phyloP scores from a whole-genome alignment of 2,113 vertebrate species.

The Otus sunia region DNA sequence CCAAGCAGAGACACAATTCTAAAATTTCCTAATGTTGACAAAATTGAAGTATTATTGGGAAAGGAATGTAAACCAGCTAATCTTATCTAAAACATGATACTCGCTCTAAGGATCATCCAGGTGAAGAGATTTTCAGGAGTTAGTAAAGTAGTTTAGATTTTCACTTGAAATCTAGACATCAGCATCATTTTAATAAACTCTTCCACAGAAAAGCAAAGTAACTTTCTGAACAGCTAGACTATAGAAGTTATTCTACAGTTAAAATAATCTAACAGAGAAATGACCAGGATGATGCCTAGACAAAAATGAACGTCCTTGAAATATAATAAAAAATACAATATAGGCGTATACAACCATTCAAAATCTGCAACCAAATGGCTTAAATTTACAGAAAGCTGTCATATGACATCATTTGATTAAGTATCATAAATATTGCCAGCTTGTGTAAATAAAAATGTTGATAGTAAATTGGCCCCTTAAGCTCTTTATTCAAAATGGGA shows the following conservation, averaged over 20 bases:
- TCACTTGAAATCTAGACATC: neutral
- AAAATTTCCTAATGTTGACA: neutral
- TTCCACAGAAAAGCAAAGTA: neutral
- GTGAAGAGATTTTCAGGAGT: neutral
- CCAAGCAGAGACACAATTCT: neutral
- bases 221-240: neutral
- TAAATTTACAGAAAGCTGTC: neutral
- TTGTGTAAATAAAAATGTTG: neutral
- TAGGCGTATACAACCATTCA: neutral
- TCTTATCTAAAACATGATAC: neutral
- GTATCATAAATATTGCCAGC: neutral
- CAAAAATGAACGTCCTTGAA: neutral
- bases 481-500: neutral
- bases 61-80: neutral
- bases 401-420: neutral
- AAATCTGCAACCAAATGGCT: neutral
- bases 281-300: neutral
- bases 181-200: neutral
- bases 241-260: neutral
- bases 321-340: neutral
- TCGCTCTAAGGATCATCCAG: neutral
- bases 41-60: neutral
- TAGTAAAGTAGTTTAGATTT: neutral
- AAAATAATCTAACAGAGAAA: neutral
- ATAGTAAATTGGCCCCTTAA: neutral